Evolutionary conservation across 2,797 vertebrate species (phyloP).

Genomic region (Psittacula echo): DNA sequence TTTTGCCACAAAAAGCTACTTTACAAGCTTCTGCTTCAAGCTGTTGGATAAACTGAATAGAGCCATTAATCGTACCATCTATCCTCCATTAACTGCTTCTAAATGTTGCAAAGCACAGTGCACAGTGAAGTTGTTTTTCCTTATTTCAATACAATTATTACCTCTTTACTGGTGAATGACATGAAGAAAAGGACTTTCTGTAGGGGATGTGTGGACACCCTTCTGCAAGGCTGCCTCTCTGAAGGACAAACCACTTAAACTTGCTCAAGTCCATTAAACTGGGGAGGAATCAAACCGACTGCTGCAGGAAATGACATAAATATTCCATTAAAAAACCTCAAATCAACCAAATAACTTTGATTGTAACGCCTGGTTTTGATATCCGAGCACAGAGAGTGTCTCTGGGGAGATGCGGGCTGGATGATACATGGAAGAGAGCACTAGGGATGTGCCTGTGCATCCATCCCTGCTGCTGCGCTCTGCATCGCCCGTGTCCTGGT

Average conservation of each 20-base stretch:
- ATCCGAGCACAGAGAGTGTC: not conserved
- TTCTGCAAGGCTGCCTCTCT: not conserved
- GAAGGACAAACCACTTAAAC: not conserved
- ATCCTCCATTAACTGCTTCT: not conserved
- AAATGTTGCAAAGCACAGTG: not conserved
- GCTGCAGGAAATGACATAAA: not conserved
- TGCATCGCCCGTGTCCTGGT: fast-evolving
- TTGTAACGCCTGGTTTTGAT: not conserved
- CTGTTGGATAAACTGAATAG: not conserved
- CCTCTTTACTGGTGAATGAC: not conserved
- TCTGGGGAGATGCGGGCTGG: not conserved
- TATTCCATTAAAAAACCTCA: not conserved
- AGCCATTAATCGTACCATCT: not conserved
- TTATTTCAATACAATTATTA: not conserved
- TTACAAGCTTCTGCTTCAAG: not conserved
- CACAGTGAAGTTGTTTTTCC: not conserved
- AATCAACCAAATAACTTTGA: not conserved
- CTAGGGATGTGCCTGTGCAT: not conserved
- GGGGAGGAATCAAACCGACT: not conserved
- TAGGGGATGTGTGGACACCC: not conserved
- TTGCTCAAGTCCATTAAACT: not conserved
- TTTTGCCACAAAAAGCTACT: not conserved
- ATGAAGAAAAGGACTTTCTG: not conserved
- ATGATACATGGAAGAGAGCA: too few species aligned
- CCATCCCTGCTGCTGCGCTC: not conserved